A percentile compares a stretch with the other conserved stretches of the same genome.
Conservation (phyloP, 1,140 invertebrate genomes). For the Papilio aristodemus region DNA sequence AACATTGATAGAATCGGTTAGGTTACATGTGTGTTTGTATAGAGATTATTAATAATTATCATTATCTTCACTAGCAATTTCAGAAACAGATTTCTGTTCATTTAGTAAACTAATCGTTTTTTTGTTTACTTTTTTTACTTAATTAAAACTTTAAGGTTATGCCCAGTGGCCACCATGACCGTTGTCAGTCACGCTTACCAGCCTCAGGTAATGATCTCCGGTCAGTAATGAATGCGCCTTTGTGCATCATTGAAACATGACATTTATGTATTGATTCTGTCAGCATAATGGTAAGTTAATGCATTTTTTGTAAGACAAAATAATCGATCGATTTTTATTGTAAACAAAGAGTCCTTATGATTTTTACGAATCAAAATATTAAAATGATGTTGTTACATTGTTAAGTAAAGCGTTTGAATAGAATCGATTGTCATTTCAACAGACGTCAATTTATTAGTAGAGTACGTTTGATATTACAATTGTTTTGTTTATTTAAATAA, state of each 20-base stretch:
- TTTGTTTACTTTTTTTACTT: background rate
- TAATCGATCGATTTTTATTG: constrained; percentile 11
- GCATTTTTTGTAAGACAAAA: constrained; percentile 14
- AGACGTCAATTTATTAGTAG: background rate
- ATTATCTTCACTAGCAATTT: background rate
- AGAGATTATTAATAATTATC: too few relatives aligned
- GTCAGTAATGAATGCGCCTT: background rate
- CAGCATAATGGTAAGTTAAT: background rate
- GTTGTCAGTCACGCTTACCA: constrained; percentile 26
- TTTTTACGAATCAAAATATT: background rate
- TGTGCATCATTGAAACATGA: constrained; percentile 32
- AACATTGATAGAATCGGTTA: too few relatives aligned
- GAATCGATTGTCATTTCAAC: background rate
- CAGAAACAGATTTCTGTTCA: background rate
- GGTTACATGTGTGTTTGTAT: too few relatives aligned
- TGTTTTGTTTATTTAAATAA: too few relatives aligned
- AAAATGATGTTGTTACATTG: background rate
- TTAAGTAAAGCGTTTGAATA: background rate
- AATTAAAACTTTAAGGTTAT: constrained; percentile 33
- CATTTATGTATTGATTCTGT: constrained; percentile 33
- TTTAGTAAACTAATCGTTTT: background rate
- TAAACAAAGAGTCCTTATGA: background rate
- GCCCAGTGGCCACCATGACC: constrained; percentile 28
- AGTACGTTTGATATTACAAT: background rate
- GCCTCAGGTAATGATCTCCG: constrained; percentile 27